These are phyloP conservation scores for Melanostoma scalare DNA, from an alignment of 2,888 invertebrate genomes.

Conservation along the genomic window DNA sequence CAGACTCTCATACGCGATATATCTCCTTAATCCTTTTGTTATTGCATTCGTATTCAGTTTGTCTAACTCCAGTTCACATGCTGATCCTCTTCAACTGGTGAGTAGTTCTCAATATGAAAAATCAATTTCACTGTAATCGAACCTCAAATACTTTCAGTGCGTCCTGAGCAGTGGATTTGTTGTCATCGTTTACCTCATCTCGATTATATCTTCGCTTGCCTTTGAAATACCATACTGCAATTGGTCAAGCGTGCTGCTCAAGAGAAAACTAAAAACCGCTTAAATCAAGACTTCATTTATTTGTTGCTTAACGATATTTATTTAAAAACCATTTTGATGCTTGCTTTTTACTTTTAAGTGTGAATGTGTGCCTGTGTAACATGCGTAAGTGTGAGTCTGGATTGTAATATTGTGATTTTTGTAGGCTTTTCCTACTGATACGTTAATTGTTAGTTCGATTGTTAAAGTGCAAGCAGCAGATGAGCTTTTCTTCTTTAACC, in stretches of 20 bases:
- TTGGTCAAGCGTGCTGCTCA: conserved; percentile 51
- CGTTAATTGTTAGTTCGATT: background rate
- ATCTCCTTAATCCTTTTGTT: conserved; percentile 84
- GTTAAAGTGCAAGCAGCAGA: background rate
- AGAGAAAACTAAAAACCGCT: conserved; percentile 53
- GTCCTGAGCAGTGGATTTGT: conserved; percentile 74
- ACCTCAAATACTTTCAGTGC: conserved; percentile 47
- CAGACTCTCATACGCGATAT: conserved; percentile 84
- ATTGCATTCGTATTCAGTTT: conserved; percentile 82
- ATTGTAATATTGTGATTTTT: conserved; percentile 45
- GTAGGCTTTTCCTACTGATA: conserved; percentile 4
- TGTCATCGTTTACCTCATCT: conserved; percentile 68
- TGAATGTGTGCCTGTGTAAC: conserved; percentile 16
- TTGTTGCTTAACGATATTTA: conserved; percentile 45
- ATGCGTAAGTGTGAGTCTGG: conserved; percentile 15
- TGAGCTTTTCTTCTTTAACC: background rate
- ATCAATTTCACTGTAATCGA: background rate
- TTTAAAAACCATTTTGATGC: conserved; percentile 44
- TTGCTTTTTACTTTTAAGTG: conserved; percentile 33
- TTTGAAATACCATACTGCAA: conserved; percentile 67
- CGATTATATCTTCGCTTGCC: conserved; percentile 55
- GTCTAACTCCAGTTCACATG: conserved; percentile 79
- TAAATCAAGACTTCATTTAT: conserved; percentile 25
- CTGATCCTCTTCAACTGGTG: conserved; percentile 81
- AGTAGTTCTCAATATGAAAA: conserved; percentile 36